Evolutionary conservation across 30 jellyfish, hydroid and myxozoan genomes (phyloP), one percentile per base, ranked within the genome.

Genomic region (Hydra vulgaris): DNA sequence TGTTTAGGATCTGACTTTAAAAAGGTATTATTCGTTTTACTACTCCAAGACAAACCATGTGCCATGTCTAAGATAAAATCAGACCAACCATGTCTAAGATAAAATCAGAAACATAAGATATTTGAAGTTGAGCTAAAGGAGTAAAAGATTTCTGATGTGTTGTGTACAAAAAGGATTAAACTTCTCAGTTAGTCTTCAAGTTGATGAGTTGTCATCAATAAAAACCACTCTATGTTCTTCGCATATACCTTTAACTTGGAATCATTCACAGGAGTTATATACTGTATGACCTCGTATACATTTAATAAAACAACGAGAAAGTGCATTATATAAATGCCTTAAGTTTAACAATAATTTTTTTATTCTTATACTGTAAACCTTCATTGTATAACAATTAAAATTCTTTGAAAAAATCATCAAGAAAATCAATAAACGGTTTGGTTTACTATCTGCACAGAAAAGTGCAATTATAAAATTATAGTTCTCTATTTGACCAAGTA

Each of bases 211-310:
- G 61, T 40, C 12, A 40, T 40, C 61, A 40, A 40, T 40, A 73
- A 73, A 76, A 18, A 18, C 82, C 21, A 25, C 53, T 21, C 81
- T 27, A 54, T 26, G 24, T 73, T 73, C 81, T 15, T 21, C 27
- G 22, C 61, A 21, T 7, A 21, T 16, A 24, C 94, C 94, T 40
- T 66, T 25, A 26, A 66, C 82, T 22, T 67, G 27, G 54, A 88
- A 84, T 72, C 94, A 67, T 71, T 84, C 89, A 78, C 94, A 84
- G n/a, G 83, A 23, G 79, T 84, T 21, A 40, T 40, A 68, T 25
- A 84, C 94, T 24, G 26, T 0, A 55, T 84, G 94, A 52, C 77
- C 71, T 18, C 12, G 55, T 1, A 52, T 76, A 25, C 88, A 78
- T 68, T 84, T 77, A 23, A 76, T 70, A 78, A 77, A 84, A 15